Percentiles rank a stretch among this genome's conserved stretches.
These are phyloP conservation scores for Nyctibius grandis DNA, from an alignment of 2,797 vertebrate species.

Conservation along the genomic window DNA sequence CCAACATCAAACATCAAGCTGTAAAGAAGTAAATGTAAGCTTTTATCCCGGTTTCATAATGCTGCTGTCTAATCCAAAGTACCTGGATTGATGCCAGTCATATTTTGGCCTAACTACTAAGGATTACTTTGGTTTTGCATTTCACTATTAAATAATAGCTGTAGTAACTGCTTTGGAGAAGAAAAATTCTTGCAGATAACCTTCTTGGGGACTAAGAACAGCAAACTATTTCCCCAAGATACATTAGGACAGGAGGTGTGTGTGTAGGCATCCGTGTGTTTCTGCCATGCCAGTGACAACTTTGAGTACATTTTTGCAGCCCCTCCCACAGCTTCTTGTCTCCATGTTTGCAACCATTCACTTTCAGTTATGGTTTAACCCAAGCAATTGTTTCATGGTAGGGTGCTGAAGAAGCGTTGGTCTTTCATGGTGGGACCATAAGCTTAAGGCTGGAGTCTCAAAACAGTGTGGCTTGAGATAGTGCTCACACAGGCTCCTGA, in stretches of 20 bases:
- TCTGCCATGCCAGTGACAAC: neutral
- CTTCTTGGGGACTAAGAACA: neutral
- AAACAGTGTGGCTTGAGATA: neutral
- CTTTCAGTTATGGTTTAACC: neutral
- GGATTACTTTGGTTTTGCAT: neutral
- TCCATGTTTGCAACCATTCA: neutral
- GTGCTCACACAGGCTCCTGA: neutral
- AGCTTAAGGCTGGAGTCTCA: neutral
- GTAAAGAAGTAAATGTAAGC: neutral
- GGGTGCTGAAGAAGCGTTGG: neutral
- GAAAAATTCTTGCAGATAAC: neutral
- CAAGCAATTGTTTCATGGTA: neutral
- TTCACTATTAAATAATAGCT: neutral
- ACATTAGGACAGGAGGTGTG: neutral
- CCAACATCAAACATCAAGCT: neutral
- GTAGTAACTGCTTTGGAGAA: neutral
- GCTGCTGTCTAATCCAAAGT: neutral
- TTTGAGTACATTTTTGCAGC: neutral
- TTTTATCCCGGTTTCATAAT: slow-evolving; percentile 23
- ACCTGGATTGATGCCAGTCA: neutral
- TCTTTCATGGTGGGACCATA: neutral
- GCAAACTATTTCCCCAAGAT: neutral
- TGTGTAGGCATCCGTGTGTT: neutral
- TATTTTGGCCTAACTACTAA: neutral
- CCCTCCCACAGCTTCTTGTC: neutral